Evolutionary conservation across 2,113 vertebrate species (phyloP).

Genomic region (Formicarius rufipectus): DNA sequence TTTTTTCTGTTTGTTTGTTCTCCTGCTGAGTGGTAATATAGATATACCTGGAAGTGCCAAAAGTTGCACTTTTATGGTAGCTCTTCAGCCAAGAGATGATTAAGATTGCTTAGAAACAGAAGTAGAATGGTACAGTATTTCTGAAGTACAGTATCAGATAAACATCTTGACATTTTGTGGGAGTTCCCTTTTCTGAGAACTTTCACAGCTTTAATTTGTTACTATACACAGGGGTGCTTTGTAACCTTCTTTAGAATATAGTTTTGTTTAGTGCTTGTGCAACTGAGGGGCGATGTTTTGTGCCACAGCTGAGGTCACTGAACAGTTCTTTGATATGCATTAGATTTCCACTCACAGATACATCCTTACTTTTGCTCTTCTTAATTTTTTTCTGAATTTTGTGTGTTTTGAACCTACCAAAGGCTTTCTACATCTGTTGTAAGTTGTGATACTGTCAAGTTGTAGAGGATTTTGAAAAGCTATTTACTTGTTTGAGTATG

Average conservation of each 20-base stretch:
- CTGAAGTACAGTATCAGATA: neutral
- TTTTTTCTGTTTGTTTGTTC: neutral
- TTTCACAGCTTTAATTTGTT: neutral
- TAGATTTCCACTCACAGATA: neutral
- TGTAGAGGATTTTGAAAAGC: neutral
- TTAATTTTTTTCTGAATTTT: neutral
- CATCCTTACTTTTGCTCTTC: neutral
- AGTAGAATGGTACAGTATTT: neutral
- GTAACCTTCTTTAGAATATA: neutral
- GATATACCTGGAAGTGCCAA: neutral
- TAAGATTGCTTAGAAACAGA: neutral
- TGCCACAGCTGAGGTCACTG: neutral
- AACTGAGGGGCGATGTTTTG: neutral
- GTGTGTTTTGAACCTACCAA: neutral
- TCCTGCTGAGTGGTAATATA: neutral
- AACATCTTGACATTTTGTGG: neutral
- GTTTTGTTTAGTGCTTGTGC: neutral
- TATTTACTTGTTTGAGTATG: neutral
- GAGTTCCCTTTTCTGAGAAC: neutral
- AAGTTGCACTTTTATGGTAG: neutral
- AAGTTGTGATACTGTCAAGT: neutral
- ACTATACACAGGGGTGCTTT: neutral
- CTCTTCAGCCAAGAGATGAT: neutral
- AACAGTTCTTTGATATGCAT: neutral
- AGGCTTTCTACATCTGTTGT: neutral